These are phyloP conservation scores for Kryptopterus vitreolus DNA, from an alignment of 2,797 vertebrate species.

Conservation along the genomic window DNA sequence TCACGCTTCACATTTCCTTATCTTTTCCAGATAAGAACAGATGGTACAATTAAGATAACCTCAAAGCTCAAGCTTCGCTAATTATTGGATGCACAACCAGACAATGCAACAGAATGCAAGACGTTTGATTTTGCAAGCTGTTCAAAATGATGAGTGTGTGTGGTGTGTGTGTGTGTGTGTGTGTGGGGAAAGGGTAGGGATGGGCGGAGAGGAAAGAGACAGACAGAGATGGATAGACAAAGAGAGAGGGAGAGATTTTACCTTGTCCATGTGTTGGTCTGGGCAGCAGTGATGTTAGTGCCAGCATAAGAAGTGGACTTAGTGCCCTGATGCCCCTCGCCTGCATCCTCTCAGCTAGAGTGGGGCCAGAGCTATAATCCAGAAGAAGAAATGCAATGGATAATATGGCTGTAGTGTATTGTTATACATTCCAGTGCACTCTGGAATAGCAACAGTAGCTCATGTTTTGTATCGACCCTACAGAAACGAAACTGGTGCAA, in stretches of 20 bases:
- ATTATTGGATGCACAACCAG: constrained; percentile 38
- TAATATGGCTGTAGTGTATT: neutral
- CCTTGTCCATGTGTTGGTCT: constrained; percentile 41
- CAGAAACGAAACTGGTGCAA: neutral
- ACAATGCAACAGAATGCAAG: constrained; percentile 26
- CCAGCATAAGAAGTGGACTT: constrained; percentile 35
- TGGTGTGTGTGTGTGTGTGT: constrained; percentile 9
- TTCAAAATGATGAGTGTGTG: constrained; percentile 2
- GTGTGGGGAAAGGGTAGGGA: neutral
- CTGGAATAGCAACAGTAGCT: too few relatives aligned
- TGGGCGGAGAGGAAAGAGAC: neutral
- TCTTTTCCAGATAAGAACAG: constrained; percentile 1
- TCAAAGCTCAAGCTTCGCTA: constrained; percentile 13
- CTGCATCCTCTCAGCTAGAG: constrained; percentile 42
- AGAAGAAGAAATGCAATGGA: neutral
- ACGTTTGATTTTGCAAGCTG: constrained; percentile 6
- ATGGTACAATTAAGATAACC: constrained; percentile 22
- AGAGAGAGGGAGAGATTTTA: constrained; percentile 10
- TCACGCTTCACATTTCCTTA: neutral
- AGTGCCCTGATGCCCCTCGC: constrained; percentile 4
- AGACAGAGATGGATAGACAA: neutral
- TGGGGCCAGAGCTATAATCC: constrained; percentile 19
- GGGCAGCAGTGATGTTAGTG: constrained; percentile 31
- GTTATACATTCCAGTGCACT: neutral
- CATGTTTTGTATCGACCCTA: too few relatives aligned